Evolutionary conservation across 2,888 invertebrate genomes (phyloP).

Genomic region (Onthophagus sagittarius): DNA sequence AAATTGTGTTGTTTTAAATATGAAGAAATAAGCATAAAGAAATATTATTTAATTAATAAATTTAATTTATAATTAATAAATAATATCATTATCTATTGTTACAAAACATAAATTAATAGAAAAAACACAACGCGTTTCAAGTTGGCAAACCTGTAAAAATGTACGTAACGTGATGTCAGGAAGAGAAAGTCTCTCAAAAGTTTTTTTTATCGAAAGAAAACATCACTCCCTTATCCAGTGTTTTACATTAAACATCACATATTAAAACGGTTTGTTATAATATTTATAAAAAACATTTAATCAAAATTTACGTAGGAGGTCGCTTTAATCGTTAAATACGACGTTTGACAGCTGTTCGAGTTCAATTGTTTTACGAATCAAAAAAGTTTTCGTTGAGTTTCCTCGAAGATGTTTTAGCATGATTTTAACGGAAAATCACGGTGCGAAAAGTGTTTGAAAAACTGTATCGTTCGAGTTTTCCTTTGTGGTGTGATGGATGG

Average conservation of each 20-base stretch:
- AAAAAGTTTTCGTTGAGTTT: background rate
- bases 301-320: constrained; percentile 2
- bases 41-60: too few relatives aligned
- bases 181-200: constrained; percentile 20
- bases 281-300: background rate
- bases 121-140: background rate
- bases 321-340: constrained; percentile 1
- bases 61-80: too few relatives aligned
- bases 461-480: background rate
- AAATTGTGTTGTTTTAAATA: too few relatives aligned
- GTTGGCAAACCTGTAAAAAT: constrained; percentile 17
- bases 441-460: background rate
- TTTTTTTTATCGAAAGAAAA: constrained; percentile 5
- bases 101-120: too few relatives aligned
- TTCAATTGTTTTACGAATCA: constrained; percentile 1
- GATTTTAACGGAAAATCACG: background rate
- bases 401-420: background rate
- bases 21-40: background rate
- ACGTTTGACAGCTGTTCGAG: constrained; percentile 9
- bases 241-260: constrained; percentile 1
- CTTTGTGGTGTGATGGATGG: background rate
- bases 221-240: constrained; percentile 4
- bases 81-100: too few relatives aligned
- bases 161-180: constrained; percentile 22
- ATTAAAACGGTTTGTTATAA: background rate